Evolutionary conservation across 2,888 invertebrate genomes (phyloP).

Genomic region (Palloptera scutellata): DNA sequence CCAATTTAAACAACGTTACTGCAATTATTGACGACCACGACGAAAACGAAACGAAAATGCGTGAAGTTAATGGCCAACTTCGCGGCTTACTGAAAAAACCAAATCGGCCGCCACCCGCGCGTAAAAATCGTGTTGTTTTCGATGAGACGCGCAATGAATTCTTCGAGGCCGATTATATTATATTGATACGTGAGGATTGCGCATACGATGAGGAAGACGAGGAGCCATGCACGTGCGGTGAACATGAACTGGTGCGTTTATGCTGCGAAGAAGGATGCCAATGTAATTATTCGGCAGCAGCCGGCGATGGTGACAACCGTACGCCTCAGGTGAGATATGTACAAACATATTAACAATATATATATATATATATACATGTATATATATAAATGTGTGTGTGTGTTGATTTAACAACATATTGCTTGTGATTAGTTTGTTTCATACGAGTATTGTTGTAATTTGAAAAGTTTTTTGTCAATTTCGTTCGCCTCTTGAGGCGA

Average conservation of each 20-base stretch:
- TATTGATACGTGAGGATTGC: constrained; percentile 87
- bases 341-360: too few species aligned
- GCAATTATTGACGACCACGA: background rate
- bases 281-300: constrained; percentile 63
- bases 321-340: constrained; percentile 64
- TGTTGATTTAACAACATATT: too few species aligned
- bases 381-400: too few species aligned
- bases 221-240: constrained; percentile 78
- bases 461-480: too few species aligned
- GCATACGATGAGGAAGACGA: constrained; percentile 82
- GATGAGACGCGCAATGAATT: constrained; percentile 90
- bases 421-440: too few species aligned
- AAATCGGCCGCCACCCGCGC: constrained; percentile 71
- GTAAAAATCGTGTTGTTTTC: constrained; percentile 84
- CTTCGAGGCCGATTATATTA: constrained; percentile 92
- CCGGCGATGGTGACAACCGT: constrained; percentile 51
- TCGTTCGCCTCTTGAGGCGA: too few species aligned
- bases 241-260: constrained; percentile 71
- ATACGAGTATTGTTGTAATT: too few species aligned
- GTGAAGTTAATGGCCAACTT: constrained; percentile 65
- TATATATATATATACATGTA: too few species aligned
- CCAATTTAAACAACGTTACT: background rate
- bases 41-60: constrained; percentile 50
- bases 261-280: constrained; percentile 77
- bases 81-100: constrained; percentile 75